Base-by-base conservation (phyloP, 2,888 invertebrate species). In the Aphodius granarius region DNA sequence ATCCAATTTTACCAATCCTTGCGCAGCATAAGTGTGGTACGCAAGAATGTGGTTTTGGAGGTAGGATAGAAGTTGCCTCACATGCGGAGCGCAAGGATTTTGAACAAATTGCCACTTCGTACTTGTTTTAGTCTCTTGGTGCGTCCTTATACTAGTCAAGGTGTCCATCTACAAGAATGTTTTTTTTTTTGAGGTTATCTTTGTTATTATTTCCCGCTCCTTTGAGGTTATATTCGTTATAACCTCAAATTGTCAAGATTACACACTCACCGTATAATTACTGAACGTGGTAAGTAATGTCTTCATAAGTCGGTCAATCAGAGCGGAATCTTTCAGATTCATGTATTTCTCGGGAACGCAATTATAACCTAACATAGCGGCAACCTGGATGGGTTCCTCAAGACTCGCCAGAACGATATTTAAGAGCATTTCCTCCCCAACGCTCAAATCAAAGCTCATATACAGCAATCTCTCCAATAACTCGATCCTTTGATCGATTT, bases 381-480 rank as follows among this genome's bases (percentile, higher is more conserved):
- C 89, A 13, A 91, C 88, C 80, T 91, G 90, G 23, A 87, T 87
- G 78, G 91, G 90, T 83, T 91, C 91, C 81, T 91, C 91, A 65
- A 92, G 86, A 82, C 91, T 91, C 23, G 88, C 89, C 76, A 92
- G 85, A 73, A 92, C 90, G 71, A 92, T 91, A 73, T 88, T 89
- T 77, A 91, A 84, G 77, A 91, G 87, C 89, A 91, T 89, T 81
- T 89, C 88, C 87, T 92, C 91, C 65, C 92, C 91, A 79, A 88
- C 88, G 6, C 90, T 88, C 6, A 91, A 86, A 65, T 87, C 86
- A 16, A 89, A 87, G 2, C 89, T 89, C 68, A 83, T 84, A 0
- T 91, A 89, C 23, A 92, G 84, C 78, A 91, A 87, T 4, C 89
- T 87, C 78, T 91, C 89, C 43, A 92, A 84, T 70, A 92, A 86